Evolutionary conservation across 1,140 invertebrate species (phyloP).

Genomic region (Drosophila paulistorum): DNA sequence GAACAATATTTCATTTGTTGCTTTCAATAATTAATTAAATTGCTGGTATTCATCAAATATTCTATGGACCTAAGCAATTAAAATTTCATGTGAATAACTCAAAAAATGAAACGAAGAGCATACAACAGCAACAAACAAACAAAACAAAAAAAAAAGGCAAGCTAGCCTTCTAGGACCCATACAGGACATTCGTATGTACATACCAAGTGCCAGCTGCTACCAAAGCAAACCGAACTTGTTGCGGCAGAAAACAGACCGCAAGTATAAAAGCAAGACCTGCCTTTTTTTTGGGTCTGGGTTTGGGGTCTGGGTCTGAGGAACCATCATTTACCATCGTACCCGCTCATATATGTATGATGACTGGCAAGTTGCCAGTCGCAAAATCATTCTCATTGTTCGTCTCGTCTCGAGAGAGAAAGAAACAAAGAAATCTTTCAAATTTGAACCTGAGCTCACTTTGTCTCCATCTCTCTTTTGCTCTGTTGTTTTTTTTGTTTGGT

Average conservation of each 20-base stretch:
- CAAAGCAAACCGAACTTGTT: slow-evolving; percentile 1
- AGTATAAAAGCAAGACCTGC: not conserved
- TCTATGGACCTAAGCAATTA: slow-evolving; percentile 20
- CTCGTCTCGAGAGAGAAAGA: not conserved
- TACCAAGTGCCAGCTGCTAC: not conserved
- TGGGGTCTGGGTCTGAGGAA: not conserved
- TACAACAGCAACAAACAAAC: not conserved
- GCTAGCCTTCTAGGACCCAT: not conserved
- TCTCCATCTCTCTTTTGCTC: no score
- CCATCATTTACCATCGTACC: not conserved
- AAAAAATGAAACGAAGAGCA: not conserved
- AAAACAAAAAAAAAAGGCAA: not conserved
- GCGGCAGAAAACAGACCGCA: slow-evolving; percentile 5
- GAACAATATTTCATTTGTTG: slow-evolving; percentile 20
- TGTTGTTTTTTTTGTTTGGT: not conserved
- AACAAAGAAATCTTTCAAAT: slow-evolving; percentile 4
- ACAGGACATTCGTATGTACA: not conserved
- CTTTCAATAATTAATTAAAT: slow-evolving; percentile 26
- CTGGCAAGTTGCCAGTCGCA: not conserved
- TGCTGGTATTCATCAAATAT: slow-evolving; percentile 1
- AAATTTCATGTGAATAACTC: slow-evolving; percentile 19
- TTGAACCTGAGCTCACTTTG: not conserved
- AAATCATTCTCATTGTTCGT: not conserved
- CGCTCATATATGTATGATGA: not conserved
- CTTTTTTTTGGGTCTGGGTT: not conserved